phyloP scores from a whole-genome alignment of 2,797 vertebrate species.

The Coluber constrictor region DNA sequence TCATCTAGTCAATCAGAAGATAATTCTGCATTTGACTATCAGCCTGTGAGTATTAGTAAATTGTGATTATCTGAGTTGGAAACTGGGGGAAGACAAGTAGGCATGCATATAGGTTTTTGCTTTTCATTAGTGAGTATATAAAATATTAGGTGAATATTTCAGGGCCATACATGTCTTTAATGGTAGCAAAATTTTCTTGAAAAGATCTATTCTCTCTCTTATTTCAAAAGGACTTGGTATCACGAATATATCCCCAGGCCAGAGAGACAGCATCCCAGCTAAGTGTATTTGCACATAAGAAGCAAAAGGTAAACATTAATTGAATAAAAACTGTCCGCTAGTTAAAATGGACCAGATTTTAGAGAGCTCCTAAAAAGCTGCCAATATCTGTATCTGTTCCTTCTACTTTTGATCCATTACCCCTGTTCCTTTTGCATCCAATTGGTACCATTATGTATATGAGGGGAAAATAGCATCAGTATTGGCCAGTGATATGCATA shows the following conservation, averaged over 20 bases:
- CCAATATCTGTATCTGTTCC: background rate
- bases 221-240: conserved; percentile 56
- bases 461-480: background rate
- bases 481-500: background rate
- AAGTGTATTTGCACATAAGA: conserved; percentile 52
- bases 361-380: background rate
- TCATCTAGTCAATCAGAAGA: conserved; percentile 75
- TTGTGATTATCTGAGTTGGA: background rate
- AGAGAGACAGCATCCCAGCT: conserved; percentile 53
- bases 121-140: background rate
- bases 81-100: background rate
- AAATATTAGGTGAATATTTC: background rate
- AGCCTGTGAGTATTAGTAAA: conserved; percentile 55
- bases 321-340: background rate
- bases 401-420: background rate
- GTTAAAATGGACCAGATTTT: background rate
- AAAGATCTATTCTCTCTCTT: background rate
- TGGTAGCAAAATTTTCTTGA: background rate
- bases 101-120: background rate
- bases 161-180: background rate
- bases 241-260: conserved; percentile 54
- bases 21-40: conserved; percentile 77
- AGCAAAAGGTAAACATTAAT: conserved; percentile 60
- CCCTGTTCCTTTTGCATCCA: background rate
- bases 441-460: background rate